A percentile compares a stretch with the other conserved stretches of the same genome.
Evolutionary conservation across 2,797 vertebrate species (phyloP).

Genomic region (Lagocephalus sceleratus): DNA sequence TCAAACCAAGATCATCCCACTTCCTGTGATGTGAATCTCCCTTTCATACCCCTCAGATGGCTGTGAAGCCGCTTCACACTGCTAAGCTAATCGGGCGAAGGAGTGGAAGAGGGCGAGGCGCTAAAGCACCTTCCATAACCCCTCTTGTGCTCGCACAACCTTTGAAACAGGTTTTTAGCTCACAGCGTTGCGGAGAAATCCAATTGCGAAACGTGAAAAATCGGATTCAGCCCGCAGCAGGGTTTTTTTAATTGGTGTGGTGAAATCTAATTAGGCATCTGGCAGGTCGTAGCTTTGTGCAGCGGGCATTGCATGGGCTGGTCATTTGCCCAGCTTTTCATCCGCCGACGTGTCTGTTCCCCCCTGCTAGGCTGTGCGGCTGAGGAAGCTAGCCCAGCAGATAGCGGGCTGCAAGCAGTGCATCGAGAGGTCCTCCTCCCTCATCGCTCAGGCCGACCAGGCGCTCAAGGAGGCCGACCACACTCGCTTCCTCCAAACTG

Average conservation of each 20-base stretch:
- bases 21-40: slow-evolving; percentile 51
- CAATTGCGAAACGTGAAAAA: slow-evolving; percentile 21
- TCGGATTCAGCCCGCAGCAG: slow-evolving; percentile 8
- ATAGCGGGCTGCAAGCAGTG: slow-evolving; percentile 97
- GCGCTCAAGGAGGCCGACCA: slow-evolving; percentile 94
- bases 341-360: slow-evolving; percentile 19
- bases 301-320: not conserved
- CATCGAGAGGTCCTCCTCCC: slow-evolving; percentile 92
- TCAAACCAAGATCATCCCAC: slow-evolving; percentile 42
- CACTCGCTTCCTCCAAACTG: slow-evolving; percentile 92
- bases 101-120: no score
- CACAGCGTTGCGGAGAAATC: slow-evolving; percentile 15
- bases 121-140: slow-evolving; percentile 12
- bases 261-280: slow-evolving; percentile 31
- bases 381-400: slow-evolving; percentile 96
- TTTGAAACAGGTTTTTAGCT: slow-evolving; percentile 7
- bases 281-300: slow-evolving; percentile 2
- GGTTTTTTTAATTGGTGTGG: slow-evolving; percentile 14
- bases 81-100: slow-evolving; percentile 15
- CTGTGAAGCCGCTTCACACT: slow-evolving; percentile 37
- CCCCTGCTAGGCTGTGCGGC: slow-evolving; percentile 81
- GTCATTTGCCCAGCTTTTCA: slow-evolving; percentile 29
- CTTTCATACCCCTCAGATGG: slow-evolving; percentile 55
- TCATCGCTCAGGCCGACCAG: slow-evolving; percentile 94
- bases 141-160: slow-evolving; percentile 8